Evolutionary conservation across 2,888 invertebrate genomes (phyloP), one percentile per base, ranked within the genome.

Genomic region (Nemotelus pantherinus): DNA sequence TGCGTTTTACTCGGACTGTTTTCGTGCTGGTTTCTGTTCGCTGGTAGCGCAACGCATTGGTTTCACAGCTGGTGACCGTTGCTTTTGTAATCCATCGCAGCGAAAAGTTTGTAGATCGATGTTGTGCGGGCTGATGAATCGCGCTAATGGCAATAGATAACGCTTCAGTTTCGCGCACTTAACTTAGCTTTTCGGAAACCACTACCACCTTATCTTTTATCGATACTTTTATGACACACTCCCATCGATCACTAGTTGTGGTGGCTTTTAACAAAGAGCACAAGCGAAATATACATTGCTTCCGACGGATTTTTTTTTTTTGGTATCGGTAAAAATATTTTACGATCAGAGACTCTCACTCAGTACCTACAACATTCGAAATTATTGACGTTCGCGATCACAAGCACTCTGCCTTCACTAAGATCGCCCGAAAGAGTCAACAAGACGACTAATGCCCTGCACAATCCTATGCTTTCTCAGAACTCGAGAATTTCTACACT

Each of bases 181-280:
- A 25, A 25, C 25, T 25, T 25, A 25, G 25, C 70, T n/a, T 41
- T 2, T 43, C 53, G n/a, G 25, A 2, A 43, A 53, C 39, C 70
- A 65, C 65, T 65, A 25, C 25, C 45, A n/a, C 65, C 47, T 39
- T 9, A 3, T 5, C 50, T 48, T 48, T 48, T 48, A 67, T 47
- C 10, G 55, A 41, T 41, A 43, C 25, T 70, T 67, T 7, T 41
- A 53, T 43, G 55, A 47, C 70, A 70, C 70, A 55, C 44, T 70
- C 55, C 55, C 47, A 55, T 70, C 70, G 70, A 70, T 70, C 70
- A 43, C 45, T 67, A 2, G 25, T 67, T 48, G 9, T 67, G 67
- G 55, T 70, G n/a, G 70, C 70, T 70, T 39, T n/a, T 43, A 3
- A 55, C 55, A 43, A 10, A 43, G 41, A 43, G 9, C 53, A 55